phyloP scores from a whole-genome alignment of 2,888 invertebrate genomes.

The Hermodice carunculata region DNA sequence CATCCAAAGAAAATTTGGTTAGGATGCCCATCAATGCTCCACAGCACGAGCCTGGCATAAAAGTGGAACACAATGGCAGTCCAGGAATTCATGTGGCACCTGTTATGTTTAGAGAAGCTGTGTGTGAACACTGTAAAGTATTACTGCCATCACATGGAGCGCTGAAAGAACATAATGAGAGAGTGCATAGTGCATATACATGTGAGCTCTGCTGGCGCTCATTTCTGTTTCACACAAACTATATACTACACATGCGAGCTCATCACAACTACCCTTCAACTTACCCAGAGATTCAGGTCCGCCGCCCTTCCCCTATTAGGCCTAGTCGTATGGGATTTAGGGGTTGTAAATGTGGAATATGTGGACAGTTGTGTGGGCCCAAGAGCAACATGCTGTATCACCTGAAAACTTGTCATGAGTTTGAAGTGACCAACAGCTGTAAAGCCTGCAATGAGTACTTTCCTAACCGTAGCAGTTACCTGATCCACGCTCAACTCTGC shows the following conservation, averaged over 20 bases:
- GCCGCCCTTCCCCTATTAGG: background rate
- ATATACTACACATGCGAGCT: constrained; percentile 2
- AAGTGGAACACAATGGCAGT: too few species aligned
- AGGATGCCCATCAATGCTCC: too few species aligned
- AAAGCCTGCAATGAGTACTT: constrained; percentile 11
- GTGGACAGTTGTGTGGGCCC: constrained; percentile 4
- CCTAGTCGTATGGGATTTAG: background rate
- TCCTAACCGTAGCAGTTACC: constrained; percentile 6
- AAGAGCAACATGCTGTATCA: constrained; percentile 1
- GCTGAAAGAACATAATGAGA: background rate
- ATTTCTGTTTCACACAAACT: background rate
- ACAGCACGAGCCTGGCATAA: too few species aligned
- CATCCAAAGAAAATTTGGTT: too few species aligned
- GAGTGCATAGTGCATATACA: background rate
- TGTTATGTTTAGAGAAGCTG: too few species aligned
- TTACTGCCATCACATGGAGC: background rate
- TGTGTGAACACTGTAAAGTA: background rate
- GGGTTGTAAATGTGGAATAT: constrained; percentile 12
- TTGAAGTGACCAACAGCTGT: constrained; percentile 8
- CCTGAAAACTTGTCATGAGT: constrained; percentile 10
- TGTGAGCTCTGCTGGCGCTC: constrained; percentile 14
- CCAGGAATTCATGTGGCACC: too few species aligned
- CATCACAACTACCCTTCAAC: background rate
- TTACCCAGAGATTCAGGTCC: too few species aligned
- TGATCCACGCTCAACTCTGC: constrained; percentile 10